These are phyloP conservation scores for Bimastos eiseni DNA, from an alignment of 2,888 invertebrate genomes.

Conservation along the genomic window DNA sequence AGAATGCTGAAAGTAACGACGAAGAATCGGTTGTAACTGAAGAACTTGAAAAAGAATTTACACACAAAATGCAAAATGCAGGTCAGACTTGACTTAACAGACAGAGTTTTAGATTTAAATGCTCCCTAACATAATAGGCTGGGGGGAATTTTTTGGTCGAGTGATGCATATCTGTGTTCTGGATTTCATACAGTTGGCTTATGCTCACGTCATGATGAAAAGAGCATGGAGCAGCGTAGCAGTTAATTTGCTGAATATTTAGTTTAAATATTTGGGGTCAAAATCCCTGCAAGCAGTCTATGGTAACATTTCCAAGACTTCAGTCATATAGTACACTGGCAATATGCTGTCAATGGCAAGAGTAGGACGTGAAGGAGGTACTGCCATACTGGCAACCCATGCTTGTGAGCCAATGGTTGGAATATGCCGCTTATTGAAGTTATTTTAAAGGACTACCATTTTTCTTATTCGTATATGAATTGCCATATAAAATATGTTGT, in stretches of 20 bases:
- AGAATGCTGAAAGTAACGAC: not conserved
- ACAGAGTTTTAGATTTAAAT: not conserved
- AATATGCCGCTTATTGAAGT: no score
- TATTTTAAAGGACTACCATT: no score
- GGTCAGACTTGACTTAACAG: not conserved
- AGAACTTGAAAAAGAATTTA: constrained; percentile 13
- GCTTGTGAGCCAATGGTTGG: no score
- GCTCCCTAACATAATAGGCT: not conserved
- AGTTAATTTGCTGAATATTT: not conserved
- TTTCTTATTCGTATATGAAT: no score
- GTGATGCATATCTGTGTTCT: not conserved
- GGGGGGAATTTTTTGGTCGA: no score
- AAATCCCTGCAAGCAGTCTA: not conserved
- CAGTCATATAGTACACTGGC: no score
- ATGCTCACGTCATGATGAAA: not conserved
- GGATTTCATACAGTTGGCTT: not conserved
- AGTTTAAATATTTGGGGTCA: not conserved
- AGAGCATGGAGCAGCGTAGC: not conserved
- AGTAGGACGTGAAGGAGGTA: no score
- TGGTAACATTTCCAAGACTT: not conserved
- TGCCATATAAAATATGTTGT: no score
- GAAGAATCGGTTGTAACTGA: not conserved
- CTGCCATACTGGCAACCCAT: no score
- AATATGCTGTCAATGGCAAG: no score
- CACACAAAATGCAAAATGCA: not conserved